Evolutionary conservation across 2,113 vertebrate genomes (phyloP).

Genomic region (Pelecanoides urinatrix): DNA sequence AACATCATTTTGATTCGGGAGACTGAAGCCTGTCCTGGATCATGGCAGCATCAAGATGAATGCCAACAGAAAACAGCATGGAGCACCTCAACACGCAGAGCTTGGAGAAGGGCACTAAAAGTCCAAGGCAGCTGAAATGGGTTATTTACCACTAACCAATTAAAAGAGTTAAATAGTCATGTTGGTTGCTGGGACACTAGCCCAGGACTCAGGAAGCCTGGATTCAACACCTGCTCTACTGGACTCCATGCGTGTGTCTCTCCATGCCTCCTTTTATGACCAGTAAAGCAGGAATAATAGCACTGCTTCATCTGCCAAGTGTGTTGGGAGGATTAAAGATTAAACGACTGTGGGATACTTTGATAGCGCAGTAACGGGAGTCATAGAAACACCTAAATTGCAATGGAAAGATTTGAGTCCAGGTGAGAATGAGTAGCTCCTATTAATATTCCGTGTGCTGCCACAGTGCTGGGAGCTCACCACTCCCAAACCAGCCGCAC

Average conservation of each 20-base stretch:
- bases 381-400: background rate
- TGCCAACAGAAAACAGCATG: background rate
- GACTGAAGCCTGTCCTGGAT: background rate
- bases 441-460: background rate
- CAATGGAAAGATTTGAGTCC: background rate
- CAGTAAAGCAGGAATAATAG: background rate
- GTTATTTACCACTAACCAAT: background rate
- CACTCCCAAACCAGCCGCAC: background rate
- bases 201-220: background rate
- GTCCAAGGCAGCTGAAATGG: background rate
- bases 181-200: background rate
- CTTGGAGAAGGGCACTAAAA: background rate
- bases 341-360: background rate
- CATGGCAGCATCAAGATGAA: background rate
- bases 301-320: background rate
- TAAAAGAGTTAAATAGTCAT: background rate
- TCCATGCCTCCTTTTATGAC: background rate
- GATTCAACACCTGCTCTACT: background rate
- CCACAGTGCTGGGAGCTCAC: background rate
- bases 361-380: background rate
- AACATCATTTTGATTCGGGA: background rate
- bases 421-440: background rate
- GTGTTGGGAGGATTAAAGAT: background rate
- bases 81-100: background rate
- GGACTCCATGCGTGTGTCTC: rapidly evolving